Evolutionary conservation across 2,113 vertebrate genomes (phyloP), one percentile per base, ranked within the genome.

Genomic region (Vulpes vulpes): DNA sequence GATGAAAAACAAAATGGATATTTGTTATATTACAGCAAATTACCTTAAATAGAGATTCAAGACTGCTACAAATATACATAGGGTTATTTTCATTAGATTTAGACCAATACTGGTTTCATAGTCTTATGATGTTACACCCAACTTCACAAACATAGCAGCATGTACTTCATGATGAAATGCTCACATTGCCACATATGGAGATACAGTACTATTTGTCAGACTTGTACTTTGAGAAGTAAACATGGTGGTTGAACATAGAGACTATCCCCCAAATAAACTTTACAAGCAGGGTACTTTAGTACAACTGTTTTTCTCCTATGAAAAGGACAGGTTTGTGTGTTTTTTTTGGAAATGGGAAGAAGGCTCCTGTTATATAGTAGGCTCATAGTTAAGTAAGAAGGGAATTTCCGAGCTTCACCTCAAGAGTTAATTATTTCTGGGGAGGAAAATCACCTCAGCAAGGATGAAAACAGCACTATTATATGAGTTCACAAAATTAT

Each of bases 81-180:
- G 49, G 62, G 95, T 94, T 97, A 94, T 96, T 96, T 95, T 87
- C 94, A 96, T 96, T 94, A 93, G 94, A 95, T 97, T 97, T 78
- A 96, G 64, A 97, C 69, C 92, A 97, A 76, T 71, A 97, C 80
- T 95, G 85, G 78, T 92, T 96, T 97, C 86, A 96, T 94, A 96
- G 32, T 94, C 64, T 96, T 95, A 92, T 4, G 96, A 84, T 97
- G 82, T 96, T 93, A 95, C 30, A 97, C 59, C 93, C 94, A 92
- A 96, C 59, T 94, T 96, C 95, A 97, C 90, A 98, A 87, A 96
- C 91, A 97, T 96, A 98, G 97, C 94, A 96, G 96, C 95, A 97
- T 94, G 74, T 88, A 96, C 35, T 96, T 97, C 91, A 57, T 93
- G 95, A 92, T 74, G 97, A 95, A 86, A 95, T 89, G 88, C 78